phyloP scores from a whole-genome alignment of 2,888 invertebrate genomes.

The Diarsia mendica region DNA sequence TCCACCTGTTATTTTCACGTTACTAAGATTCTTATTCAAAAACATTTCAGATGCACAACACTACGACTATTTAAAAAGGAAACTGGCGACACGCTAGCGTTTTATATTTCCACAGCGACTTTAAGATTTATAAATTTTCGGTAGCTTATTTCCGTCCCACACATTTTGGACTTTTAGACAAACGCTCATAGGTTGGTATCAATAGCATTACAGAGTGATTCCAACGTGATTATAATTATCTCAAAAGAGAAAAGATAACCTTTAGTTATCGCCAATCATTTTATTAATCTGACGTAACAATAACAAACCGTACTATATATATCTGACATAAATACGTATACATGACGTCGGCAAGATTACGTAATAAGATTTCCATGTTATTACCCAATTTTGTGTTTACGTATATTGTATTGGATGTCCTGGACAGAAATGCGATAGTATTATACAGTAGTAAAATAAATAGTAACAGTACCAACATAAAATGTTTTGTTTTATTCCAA shows the following conservation, averaged over 20 bases:
- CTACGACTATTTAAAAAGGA: too few relatives aligned
- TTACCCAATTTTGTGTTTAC: background rate
- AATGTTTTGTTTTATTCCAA: background rate
- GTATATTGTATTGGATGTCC: background rate
- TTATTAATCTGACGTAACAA: constrained; percentile 2
- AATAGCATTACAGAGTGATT: background rate
- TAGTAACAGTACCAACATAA: background rate
- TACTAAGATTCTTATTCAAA: background rate
- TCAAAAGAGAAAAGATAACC: background rate
- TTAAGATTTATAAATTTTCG: background rate
- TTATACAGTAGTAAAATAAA: background rate
- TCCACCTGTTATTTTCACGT: background rate
- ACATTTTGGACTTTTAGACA: background rate
- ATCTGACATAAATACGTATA: background rate
- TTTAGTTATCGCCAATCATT: too few relatives aligned
- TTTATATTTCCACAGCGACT: background rate
- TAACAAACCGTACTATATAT: background rate
- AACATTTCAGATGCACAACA: background rate
- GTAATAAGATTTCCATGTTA: background rate
- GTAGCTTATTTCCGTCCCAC: background rate
- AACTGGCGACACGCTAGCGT: background rate
- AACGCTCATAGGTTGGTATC: background rate
- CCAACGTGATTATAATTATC: background rate
- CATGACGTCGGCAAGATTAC: background rate
- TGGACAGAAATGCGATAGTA: background rate